Conservation (phyloP, 1,140 invertebrate genomes). For the Drosophila sproati region DNA sequence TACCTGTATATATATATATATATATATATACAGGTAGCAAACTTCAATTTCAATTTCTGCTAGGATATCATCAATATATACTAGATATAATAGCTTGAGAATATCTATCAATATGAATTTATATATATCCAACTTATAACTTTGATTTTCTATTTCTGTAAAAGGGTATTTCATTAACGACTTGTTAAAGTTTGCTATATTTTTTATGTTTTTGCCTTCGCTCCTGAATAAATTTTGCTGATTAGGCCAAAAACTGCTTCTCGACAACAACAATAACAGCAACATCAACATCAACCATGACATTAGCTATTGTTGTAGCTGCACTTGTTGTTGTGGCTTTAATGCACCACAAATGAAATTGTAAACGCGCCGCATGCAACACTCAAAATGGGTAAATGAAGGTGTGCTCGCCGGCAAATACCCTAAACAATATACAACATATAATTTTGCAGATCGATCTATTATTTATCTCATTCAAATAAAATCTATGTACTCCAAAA, state of each 20-base stretch:
- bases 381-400: not conserved
- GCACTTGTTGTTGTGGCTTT: conserved; percentile 13
- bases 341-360: conserved; percentile 33
- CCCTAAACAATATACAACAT: not conserved
- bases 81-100: too few relatives aligned
- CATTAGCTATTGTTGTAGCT: conserved; percentile 31
- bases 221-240: conserved; percentile 35
- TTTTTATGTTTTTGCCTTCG: conserved; percentile 1
- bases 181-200: too few relatives aligned
- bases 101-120: too few relatives aligned
- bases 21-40: too few relatives aligned
- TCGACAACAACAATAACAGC: conserved; percentile 20
- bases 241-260: conserved; percentile 22
- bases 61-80: too few relatives aligned
- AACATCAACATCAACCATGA: conserved; percentile 13
- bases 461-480: too few relatives aligned
- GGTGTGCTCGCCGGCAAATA: not conserved
- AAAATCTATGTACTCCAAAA: too few relatives aligned
- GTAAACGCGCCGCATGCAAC: conserved; percentile 25
- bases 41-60: too few relatives aligned
- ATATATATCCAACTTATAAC: too few relatives aligned
- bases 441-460: too few relatives aligned
- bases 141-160: not conserved
- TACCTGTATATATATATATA: too few relatives aligned
- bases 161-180: not conserved